phyloP scores from a whole-genome alignment of 2,797 vertebrate species.

The Eidolon dupreanum region DNA sequence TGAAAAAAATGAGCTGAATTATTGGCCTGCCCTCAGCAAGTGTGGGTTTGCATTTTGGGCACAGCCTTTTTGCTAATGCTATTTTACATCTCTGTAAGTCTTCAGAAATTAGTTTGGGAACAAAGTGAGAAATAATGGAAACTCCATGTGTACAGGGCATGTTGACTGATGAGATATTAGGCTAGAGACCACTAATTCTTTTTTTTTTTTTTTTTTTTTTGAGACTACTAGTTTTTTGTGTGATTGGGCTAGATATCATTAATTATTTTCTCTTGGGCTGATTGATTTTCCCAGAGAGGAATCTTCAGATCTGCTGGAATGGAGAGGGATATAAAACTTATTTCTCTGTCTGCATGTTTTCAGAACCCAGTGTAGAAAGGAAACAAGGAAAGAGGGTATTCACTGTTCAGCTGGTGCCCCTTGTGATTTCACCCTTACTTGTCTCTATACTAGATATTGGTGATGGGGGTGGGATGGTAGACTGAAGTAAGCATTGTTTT shows the following conservation, averaged over 20 bases:
- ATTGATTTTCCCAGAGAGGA: not conserved
- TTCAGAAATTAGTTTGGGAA: not conserved
- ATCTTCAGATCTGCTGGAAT: not conserved
- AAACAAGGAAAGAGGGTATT: not conserved
- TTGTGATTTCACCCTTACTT: not conserved
- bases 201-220: too few species aligned
- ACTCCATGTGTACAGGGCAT: not conserved
- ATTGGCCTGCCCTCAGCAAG: not conserved
- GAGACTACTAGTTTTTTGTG: not conserved
- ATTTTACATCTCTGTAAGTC: not conserved
- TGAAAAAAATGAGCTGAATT: not conserved
- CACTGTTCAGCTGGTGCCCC: not conserved
- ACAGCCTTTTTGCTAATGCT: not conserved
- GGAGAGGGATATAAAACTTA: not conserved
- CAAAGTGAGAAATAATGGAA: not conserved
- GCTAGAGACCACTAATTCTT: not conserved
- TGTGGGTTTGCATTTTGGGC: not conserved
- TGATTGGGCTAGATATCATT: not conserved
- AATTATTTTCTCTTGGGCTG: not conserved
- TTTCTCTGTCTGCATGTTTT: not conserved
- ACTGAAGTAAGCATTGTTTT: not conserved
- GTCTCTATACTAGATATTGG: not conserved
- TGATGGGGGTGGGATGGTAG: not conserved
- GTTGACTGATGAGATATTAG: not conserved
- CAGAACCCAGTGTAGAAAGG: not conserved